phyloP scores from a whole-genome alignment of 2,888 invertebrate species.

The Rotaria macrura region DNA sequence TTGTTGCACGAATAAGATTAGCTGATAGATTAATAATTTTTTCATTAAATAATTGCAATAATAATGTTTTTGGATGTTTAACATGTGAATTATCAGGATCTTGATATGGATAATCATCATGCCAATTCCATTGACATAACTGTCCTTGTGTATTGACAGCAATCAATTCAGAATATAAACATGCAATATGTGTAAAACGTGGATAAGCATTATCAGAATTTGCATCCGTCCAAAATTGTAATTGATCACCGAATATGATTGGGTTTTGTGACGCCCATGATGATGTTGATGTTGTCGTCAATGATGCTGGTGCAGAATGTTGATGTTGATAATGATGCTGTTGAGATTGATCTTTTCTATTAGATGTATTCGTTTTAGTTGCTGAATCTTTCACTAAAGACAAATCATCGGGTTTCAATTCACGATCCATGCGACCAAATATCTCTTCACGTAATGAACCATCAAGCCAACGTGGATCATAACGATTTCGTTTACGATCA shows the following conservation, averaged over 20 bases:
- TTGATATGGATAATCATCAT: conserved; percentile 70
- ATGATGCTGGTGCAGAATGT: not conserved
- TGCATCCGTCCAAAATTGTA: conserved; percentile 75
- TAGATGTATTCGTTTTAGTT: conserved; percentile 34
- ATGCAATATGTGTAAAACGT: conserved; percentile 76
- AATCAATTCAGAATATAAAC: conserved; percentile 82
- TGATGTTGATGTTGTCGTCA: not conserved
- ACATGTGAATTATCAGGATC: conserved; percentile 45
- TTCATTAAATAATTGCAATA: conserved; percentile 66
- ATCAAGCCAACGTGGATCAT: conserved; percentile 1
- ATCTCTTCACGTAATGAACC: not conserved
- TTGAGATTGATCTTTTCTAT: conserved; percentile 35
- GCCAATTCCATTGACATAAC: conserved; percentile 92
- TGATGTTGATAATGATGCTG: conserved; percentile 36
- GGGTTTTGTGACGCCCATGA: conserved; percentile 56
- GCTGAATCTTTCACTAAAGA: not conserved
- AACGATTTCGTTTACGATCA: conserved; percentile 14
- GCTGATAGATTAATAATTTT: conserved; percentile 64
- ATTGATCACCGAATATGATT: conserved; percentile 81
- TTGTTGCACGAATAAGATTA: conserved; percentile 76
- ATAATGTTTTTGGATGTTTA: conserved; percentile 73
- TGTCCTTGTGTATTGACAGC: conserved; percentile 77
- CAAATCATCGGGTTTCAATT: conserved; percentile 21
- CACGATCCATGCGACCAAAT: not conserved
- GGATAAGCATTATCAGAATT: conserved; percentile 51